Base-by-base conservation (phyloP, 2,888 invertebrate genomes). In the Azorinus chamasolen region DNA sequence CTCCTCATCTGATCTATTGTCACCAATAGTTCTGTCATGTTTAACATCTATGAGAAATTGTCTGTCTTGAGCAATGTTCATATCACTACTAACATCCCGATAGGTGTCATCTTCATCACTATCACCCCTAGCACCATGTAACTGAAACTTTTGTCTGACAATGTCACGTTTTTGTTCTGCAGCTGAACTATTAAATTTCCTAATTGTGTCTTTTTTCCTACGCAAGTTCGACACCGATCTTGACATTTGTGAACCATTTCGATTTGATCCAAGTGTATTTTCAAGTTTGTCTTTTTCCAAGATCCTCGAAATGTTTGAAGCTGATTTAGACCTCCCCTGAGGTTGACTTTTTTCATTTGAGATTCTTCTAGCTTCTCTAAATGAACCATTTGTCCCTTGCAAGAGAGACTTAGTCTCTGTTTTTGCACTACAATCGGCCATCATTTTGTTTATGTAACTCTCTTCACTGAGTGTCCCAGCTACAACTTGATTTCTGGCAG, bases 1-100 rank as follows among this genome's bases (percentile, higher is more conserved):
- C 32, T 80, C 80, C 39, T 80, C 80, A 64, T 80, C 80, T 12
- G 80, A 80, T 41, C 80, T 41, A 25, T 80, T 80, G 46, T 80
- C 80, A 53, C 73, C 58, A 22, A 75, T 18, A 37, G 59, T 43
- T 51, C 51, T 65, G 10, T 43, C 62, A 18, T 39, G 50, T 20
- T 48, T 25, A 8, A 27, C 27, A 12, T 51, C 32, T 12, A 18
- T n/a, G 24, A 24, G 8, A 37, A 8, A 6, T 4, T 39, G 41
- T 51, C 39, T 12, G 1, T 18, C 27, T 4, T 50, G 50, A 32
- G 32, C 32, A 32, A 32, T 58, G 18, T 37, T 22, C 48, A n/a
- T 45, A 24, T 20, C 62, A 55, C 48, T 54, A 55, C 48, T 54
- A n/a, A 24, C 41, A 24, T 37, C 25, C 16, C 22, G 1, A 18